Evolutionary conservation across 2,797 vertebrate species (phyloP).

Genomic region (Ctenopoma multispine): DNA sequence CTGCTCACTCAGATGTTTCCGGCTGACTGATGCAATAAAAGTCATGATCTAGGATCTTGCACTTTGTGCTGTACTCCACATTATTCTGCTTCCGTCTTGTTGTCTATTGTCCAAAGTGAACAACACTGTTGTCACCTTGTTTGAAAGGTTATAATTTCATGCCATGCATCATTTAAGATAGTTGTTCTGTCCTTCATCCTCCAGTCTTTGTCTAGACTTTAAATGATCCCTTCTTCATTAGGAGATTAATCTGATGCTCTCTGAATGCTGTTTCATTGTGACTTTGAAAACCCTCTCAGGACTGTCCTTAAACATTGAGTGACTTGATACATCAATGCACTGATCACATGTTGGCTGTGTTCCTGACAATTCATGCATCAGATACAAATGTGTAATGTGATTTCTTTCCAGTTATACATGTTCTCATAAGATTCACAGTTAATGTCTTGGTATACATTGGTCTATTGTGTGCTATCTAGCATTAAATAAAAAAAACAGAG

Average conservation of each 20-base stretch:
- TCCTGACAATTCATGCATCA: constrained; percentile 1
- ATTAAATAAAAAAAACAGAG: background rate
- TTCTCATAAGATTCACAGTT: background rate
- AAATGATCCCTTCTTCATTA: constrained; percentile 20
- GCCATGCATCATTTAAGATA: background rate
- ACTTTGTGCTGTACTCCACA: background rate
- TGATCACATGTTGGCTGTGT: constrained; percentile 1
- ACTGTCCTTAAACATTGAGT: constrained; percentile 9
- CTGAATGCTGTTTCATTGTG: constrained; percentile 27
- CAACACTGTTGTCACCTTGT: constrained; percentile 1
- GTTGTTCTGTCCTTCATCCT: constrained; percentile 5
- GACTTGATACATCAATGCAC: background rate
- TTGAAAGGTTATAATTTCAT: constrained; percentile 1
- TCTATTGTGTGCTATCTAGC: background rate
- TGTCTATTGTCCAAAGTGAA: background rate
- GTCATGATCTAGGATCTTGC: constrained; percentile 8
- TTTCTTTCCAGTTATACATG: background rate
- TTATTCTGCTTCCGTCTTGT: background rate
- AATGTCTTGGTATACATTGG: background rate
- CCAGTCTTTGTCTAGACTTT: constrained; percentile 1
- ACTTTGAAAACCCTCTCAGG: constrained; percentile 21
- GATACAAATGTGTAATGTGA: background rate
- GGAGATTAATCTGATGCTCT: constrained; percentile 11
- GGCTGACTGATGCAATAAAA: constrained; percentile 22
- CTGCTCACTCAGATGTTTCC: constrained; percentile 15